phyloP scores from a whole-genome alignment of 2,113 vertebrate genomes.

The Tricholaema leucomelas region DNA sequence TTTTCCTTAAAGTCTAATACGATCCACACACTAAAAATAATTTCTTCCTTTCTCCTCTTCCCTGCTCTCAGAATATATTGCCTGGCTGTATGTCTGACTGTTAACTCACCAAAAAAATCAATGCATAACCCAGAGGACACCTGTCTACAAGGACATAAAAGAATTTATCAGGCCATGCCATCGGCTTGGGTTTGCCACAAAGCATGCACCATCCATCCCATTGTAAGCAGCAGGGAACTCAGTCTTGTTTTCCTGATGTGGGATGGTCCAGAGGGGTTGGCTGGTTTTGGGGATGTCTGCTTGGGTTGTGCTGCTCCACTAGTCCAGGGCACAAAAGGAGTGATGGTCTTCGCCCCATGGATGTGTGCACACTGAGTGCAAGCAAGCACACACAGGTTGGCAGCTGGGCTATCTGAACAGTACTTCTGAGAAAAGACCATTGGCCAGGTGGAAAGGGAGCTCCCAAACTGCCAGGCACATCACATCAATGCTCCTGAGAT shows the following conservation, averaged over 20 bases:
- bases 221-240: not conserved
- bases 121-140: too few relatives aligned
- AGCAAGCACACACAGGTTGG: not conserved
- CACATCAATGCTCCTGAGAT: accelerated
- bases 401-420: not conserved
- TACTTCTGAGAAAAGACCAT: not conserved
- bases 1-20: too few relatives aligned
- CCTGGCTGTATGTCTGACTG: too few relatives aligned
- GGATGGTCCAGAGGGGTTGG: not conserved
- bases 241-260: not conserved
- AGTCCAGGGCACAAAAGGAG: not conserved
- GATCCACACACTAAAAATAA: too few relatives aligned
- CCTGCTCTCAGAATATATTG: not conserved
- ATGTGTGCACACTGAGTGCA: accelerated
- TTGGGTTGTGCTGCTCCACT: not conserved
- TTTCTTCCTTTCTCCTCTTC: not conserved
- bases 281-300: not conserved
- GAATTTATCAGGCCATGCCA: too few relatives aligned
- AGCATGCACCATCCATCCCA: too few relatives aligned
- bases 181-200: too few relatives aligned
- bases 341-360: accelerated
- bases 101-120: too few relatives aligned
- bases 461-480: not conserved
- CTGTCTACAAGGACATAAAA: too few relatives aligned
- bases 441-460: accelerated